phyloP scores from a whole-genome alignment of 2,113 vertebrate species.

The Ploceus nigricollis region DNA sequence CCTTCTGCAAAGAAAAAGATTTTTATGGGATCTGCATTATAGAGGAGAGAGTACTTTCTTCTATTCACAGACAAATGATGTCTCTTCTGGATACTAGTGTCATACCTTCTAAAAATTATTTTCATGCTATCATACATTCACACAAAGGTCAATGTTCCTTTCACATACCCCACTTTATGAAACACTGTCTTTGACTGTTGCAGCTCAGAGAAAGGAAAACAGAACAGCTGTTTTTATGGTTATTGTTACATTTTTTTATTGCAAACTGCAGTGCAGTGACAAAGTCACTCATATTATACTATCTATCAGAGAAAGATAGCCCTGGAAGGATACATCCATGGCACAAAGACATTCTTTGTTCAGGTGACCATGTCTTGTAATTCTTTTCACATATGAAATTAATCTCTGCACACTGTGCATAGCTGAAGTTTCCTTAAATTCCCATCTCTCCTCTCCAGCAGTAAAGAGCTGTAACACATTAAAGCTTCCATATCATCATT shows the following conservation, averaged over 20 bases:
- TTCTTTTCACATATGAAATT: neutral
- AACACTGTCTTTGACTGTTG: neutral
- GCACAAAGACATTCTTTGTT: neutral
- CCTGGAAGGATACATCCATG: neutral
- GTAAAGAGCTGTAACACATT: neutral
- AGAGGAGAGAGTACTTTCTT: neutral
- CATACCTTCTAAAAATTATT: neutral
- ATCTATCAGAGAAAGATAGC: neutral
- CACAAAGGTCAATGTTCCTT: neutral
- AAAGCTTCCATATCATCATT: neutral
- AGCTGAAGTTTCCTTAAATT: neutral
- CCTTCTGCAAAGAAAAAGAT: neutral
- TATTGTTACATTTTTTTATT: neutral
- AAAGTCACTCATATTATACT: neutral
- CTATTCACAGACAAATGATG: neutral
- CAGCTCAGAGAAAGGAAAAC: neutral
- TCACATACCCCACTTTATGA: neutral
- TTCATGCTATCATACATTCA: neutral
- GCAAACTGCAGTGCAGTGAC: neutral
- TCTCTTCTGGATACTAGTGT: neutral
- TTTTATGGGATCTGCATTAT: neutral
- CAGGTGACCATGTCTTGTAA: neutral
- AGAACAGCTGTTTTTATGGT: neutral
- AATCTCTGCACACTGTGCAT: neutral
- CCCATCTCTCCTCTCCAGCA: neutral